Conservation (phyloP, 2,888 invertebrate genomes). For the Aproaerema taeniolella region DNA sequence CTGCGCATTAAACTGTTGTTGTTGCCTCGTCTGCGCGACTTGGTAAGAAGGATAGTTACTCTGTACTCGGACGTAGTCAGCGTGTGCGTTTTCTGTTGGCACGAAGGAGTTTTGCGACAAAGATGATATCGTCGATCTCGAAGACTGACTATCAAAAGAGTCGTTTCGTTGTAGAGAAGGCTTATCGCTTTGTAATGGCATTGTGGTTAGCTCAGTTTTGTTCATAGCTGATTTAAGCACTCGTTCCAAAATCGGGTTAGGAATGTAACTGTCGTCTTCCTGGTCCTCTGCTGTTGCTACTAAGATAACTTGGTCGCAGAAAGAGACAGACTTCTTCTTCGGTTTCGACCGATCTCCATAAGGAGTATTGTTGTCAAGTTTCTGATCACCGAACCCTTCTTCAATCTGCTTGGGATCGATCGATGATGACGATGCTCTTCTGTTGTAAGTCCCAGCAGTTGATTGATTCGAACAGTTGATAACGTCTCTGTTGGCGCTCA, state of each 20-base stretch:
- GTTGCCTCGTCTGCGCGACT: constrained; percentile 48
- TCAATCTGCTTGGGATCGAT: constrained; percentile 64
- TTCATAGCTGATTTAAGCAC: constrained; percentile 89
- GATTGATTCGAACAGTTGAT: constrained; percentile 62
- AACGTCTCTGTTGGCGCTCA: constrained; percentile 65
- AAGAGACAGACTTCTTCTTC: constrained; percentile 96
- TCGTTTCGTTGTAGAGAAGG: constrained; percentile 67
- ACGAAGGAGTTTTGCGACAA: constrained; percentile 60
- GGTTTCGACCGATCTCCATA: constrained; percentile 77
- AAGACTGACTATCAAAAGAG: constrained; percentile 72
- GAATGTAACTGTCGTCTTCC: constrained; percentile 92
- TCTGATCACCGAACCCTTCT: constrained; percentile 55
- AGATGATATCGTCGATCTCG: constrained; percentile 69
- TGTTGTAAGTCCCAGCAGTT: constrained; percentile 47
- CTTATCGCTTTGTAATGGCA: constrained; percentile 67
- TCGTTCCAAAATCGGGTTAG: constrained; percentile 92
- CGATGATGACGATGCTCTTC: constrained; percentile 61
- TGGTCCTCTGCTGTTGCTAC: constrained; percentile 96
- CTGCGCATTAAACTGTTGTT: constrained; percentile 53
- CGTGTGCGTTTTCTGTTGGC: constrained; percentile 46
- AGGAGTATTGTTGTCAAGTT: constrained; percentile 41
- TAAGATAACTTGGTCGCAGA: constrained; percentile 95
- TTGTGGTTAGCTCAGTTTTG: constrained; percentile 80
- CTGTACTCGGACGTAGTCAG: constrained; percentile 59
- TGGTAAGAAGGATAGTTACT: constrained; percentile 58